Conservation (phyloP, 2,888 invertebrate genomes). For the Hydriomena furcata region DNA sequence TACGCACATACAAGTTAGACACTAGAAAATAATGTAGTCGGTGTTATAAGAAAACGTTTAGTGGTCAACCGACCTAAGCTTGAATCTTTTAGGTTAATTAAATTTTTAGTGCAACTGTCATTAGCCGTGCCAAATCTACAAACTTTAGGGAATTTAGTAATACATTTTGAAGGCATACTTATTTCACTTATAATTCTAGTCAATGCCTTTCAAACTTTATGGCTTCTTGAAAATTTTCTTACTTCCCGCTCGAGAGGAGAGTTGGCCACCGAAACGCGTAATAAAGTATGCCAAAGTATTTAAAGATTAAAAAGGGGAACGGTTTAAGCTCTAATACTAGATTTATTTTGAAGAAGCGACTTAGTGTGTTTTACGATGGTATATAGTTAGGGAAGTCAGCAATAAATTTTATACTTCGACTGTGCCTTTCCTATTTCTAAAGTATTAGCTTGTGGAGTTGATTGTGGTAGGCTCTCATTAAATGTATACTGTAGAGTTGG, state of each 20-base stretch:
- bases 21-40: conserved; percentile 51
- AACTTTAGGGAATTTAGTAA: conserved; percentile 35
- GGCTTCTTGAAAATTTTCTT: conserved; percentile 41
- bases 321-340: conserved; percentile 40
- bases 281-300: conserved; percentile 40
- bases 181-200: conserved; percentile 38
- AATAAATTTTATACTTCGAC: conserved; percentile 83
- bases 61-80: conserved; percentile 42
- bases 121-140: conserved; percentile 73
- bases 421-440: conserved; percentile 84
- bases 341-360: conserved; percentile 45
- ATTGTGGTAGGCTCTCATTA: conserved; percentile 70
- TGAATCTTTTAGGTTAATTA: conserved; percentile 36
- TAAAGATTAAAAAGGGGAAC: conserved; percentile 39
- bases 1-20: conserved; percentile 68
- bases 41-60: conserved; percentile 39
- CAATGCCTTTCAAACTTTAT: conserved; percentile 42
- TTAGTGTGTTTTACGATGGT: conserved; percentile 49
- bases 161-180: conserved; percentile 40
- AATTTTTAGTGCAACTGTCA: conserved; percentile 46
- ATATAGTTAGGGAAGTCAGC: conserved; percentile 80
- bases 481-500: conserved; percentile 71
- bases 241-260: conserved; percentile 38
- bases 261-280: conserved; percentile 30
- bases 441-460: conserved; percentile 75